Base-by-base conservation (phyloP, 1,140 invertebrate species). In the Belonocnema kinseyi region DNA sequence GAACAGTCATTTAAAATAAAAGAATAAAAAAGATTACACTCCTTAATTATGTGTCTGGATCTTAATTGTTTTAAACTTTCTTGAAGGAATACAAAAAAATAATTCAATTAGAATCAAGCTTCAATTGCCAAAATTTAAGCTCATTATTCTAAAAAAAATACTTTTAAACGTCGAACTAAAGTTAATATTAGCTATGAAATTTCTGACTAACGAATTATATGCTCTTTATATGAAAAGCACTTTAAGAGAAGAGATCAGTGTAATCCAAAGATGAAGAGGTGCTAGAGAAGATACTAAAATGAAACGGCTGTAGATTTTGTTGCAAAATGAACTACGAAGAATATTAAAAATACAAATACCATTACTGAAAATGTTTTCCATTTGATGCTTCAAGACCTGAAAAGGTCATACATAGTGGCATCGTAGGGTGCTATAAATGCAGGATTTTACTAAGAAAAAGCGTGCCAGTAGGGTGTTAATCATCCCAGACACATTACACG, bases 401-500 rank as follows among this genome's bases (percentile, higher is more conserved):
- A 80, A 80, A 77, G 40, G 26, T 16, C 14, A 14, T 40, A 40
- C 72, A 72, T 46, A 73, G 11, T 76, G 80, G 82, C 78, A 80
- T 82, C 78, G 77, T 75, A 54, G 16, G 53, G n/a, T n/a, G 26
- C 13, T 74, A 73, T 84, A 81, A 84, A 81, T 74, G 78, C 74
- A 75, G 61, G 52, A 76, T 82, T 82, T 81, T 81, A 82, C 79
- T 21, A 66, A 58, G 83, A 84, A 82, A 80, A 80, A 66, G 83
- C 83, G 81, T 84, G 83, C 79, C 75, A 54, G 71, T 75, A 19
- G 53, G 73, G 81, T 81, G 81, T 84, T 84, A 82, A 82, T 84
- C 81, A 84, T 76, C 4, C 72, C 73, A 16, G 72, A 51, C 80
- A 74, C 76, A 71, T 77, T 81, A 78, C 76, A 75, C 76, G 77